These are phyloP conservation scores for Columba livia DNA, from an alignment of 2,113 vertebrate species.

Conservation along the genomic window DNA sequence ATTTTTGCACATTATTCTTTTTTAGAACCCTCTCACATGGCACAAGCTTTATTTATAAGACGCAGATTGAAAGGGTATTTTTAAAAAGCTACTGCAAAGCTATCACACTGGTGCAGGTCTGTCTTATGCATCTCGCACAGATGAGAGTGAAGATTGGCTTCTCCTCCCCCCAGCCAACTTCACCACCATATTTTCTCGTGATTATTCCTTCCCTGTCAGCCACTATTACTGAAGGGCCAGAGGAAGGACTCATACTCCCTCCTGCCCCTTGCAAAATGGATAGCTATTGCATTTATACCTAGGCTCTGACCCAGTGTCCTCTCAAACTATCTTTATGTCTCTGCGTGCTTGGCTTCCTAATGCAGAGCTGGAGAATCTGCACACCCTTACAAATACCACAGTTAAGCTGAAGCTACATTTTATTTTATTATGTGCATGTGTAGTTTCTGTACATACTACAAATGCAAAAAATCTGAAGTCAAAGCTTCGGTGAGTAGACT, in stretches of 20 bases:
- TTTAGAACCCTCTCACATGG: neutral
- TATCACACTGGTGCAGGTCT: neutral
- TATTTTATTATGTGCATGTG: neutral
- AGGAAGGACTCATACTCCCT: neutral
- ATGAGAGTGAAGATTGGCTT: neutral
- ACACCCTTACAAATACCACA: neutral
- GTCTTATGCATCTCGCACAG: neutral
- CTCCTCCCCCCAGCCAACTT: neutral
- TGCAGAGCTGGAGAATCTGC: neutral
- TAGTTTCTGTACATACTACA: neutral
- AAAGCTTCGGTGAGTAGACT: neutral
- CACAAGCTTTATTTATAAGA: neutral
- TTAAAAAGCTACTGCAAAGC: neutral
- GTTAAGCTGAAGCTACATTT: neutral
- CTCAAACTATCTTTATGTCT: neutral
- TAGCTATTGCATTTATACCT: neutral
- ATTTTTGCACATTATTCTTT: neutral
- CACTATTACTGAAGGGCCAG: neutral
- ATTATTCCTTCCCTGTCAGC: neutral
- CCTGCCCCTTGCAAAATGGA: neutral
- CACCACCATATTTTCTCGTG: accelerated
- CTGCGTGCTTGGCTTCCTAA: neutral
- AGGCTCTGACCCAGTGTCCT: neutral
- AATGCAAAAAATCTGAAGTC: neutral
- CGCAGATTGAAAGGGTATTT: neutral